Base-by-base conservation (phyloP, 2,888 invertebrate genomes). In the Agrochola litura region DNA sequence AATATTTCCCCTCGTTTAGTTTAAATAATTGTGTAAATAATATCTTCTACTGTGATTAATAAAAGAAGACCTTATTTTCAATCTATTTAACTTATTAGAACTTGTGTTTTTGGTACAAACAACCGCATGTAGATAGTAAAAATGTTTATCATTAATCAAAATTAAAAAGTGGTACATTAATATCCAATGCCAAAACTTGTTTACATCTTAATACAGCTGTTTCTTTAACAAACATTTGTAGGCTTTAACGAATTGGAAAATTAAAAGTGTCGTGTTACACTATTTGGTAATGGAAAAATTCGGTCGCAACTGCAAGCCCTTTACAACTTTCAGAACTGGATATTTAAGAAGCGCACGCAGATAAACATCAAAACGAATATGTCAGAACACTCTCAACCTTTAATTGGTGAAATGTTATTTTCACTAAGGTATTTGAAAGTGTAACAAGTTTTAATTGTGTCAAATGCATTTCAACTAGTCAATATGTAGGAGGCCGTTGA, bases 301-400 rank as follows among this genome's bases (percentile, higher is more conserved):
- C 22, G 49, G 64, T 52, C 68, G n/a, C 54, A 30, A 30, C 30
- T 30, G 30, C 41, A 54, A 64, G 54, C 81, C 60, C 68, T 82
- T 72, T 16, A 10, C 41, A 5, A 82, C 69, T 69, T 65, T 54
- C 25, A n/a, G 16, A 76, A 81, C 76, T 75, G 30, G 75, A 70
- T 66, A 49, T 65, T 16, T 74, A 64, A 56, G 30, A 49, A 64
- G 10, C 46, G n/a, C 3, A 25, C 16, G 54, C 10, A 4, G 8
- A 6, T 54, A 52, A 81, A 60, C 9, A 41, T 76, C 65, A 77
- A 49, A 46, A 14, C 14, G 30, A 61, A 52, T 69, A 56, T 14
- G 43, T 66, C 43, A 63, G 43, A 14, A 25, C 0, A 58, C 41
- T 43, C 6, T n/a, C 30, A 41, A 60, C 46, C 37, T 52, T 22